These are phyloP conservation scores for Nettapus auritus DNA, from an alignment of 2,113 vertebrate genomes.

Conservation along the genomic window DNA sequence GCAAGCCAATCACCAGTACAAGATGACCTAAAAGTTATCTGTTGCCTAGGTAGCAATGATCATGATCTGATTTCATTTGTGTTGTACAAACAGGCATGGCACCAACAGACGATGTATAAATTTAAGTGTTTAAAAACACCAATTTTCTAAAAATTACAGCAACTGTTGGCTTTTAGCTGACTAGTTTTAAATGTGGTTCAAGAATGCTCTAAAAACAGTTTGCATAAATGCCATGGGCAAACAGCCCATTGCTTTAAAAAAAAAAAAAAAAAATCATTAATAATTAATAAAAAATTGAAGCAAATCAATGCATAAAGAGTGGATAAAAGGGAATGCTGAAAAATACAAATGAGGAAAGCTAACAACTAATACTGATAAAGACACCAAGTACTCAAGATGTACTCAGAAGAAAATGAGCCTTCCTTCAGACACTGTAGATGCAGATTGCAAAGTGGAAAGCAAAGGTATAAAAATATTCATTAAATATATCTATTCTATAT, in stretches of 20 bases:
- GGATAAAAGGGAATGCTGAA: neutral
- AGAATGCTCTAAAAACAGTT: neutral
- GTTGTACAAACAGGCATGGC: neutral
- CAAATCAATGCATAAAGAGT: neutral
- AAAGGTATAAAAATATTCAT: neutral
- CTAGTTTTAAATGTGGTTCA: neutral
- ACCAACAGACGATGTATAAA: neutral
- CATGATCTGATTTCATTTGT: neutral
- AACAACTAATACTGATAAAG: neutral
- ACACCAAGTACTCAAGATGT: neutral
- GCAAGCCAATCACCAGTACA: neutral
- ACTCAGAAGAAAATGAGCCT: neutral
- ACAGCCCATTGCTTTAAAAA: neutral
- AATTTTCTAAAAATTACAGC: neutral
- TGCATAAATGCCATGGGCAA: neutral
- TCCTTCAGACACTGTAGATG: neutral
- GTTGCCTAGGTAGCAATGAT: neutral
- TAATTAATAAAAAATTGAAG: neutral
- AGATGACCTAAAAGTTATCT: conserved; percentile 12
- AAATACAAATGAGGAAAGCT: neutral
- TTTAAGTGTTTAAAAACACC: neutral
- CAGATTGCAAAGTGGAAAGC: neutral
- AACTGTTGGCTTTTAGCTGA: neutral
- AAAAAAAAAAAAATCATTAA: neutral
- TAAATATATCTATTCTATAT: neutral